Percentiles rank a stretch among this genome's conserved stretches.
Evolutionary conservation across 2,113 vertebrate species (phyloP).

Genomic region (Scopus umbretta): DNA sequence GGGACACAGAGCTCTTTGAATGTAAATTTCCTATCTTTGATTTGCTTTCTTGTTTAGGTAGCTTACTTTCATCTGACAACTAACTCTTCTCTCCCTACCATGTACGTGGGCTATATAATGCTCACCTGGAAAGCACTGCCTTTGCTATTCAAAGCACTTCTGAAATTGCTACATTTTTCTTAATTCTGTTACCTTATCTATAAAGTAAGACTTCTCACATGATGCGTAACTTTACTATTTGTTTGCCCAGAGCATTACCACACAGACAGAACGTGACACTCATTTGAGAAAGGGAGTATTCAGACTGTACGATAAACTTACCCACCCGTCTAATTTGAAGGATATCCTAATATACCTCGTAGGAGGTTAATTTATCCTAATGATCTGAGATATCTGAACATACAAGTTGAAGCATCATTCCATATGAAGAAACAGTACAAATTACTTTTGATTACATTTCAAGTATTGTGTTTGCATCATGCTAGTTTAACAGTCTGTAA

Average conservation of each 20-base stretch:
- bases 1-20: slow-evolving; percentile 56
- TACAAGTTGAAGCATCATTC: neutral
- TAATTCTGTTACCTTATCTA: neutral
- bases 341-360: neutral
- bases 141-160: slow-evolving; percentile 8
- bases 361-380: neutral
- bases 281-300: neutral
- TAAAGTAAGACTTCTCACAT: neutral
- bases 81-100: neutral
- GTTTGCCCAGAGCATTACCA: neutral
- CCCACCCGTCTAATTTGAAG: neutral
- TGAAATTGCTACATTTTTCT: neutral
- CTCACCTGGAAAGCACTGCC: neutral
- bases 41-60: slow-evolving; percentile 61
- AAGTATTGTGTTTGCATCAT: neutral
- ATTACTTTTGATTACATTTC: neutral
- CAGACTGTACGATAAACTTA: neutral
- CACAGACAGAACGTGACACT: neutral
- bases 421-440: neutral
- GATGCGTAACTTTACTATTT: neutral
- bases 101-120: slow-evolving; percentile 2
- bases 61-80: slow-evolving; percentile 60
- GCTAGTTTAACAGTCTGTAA: neutral
- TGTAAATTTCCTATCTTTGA: slow-evolving; percentile 56
- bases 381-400: neutral